Evolutionary conservation across 2,888 invertebrate species (phyloP).

Genomic region (Octodonta nipae): DNA sequence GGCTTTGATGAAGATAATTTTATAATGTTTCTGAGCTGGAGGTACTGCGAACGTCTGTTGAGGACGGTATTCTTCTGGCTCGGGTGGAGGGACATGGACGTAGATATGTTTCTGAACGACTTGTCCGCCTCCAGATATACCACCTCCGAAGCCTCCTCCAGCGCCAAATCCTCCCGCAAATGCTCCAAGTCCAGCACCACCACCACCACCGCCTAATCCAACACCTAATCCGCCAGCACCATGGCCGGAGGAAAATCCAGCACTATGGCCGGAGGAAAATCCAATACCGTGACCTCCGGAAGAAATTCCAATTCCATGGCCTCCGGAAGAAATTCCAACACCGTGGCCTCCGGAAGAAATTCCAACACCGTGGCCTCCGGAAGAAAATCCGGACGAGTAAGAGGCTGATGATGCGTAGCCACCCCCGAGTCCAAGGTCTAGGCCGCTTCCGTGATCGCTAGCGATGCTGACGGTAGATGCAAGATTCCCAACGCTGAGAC

Average conservation of each 20-base stretch:
- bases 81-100: slow-evolving; percentile 77
- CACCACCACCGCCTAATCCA: slow-evolving; percentile 24
- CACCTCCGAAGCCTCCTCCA: slow-evolving; percentile 29
- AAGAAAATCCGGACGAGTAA: slow-evolving; percentile 3
- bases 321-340: slow-evolving; percentile 4
- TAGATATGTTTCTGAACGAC: slow-evolving; percentile 72
- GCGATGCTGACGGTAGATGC: neutral
- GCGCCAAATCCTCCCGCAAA: slow-evolving; percentile 12
- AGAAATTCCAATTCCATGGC: slow-evolving; percentile 1
- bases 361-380: slow-evolving; percentile 5
- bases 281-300: slow-evolving; percentile 3
- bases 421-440: slow-evolving; percentile 4
- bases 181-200: slow-evolving; percentile 27
- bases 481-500: slow-evolving; percentile 3
- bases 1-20: slow-evolving; percentile 76
- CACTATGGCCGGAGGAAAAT: slow-evolving; percentile 8
- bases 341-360: slow-evolving; percentile 4
- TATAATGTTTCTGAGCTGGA: slow-evolving; percentile 71
- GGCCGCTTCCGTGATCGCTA: slow-evolving; percentile 4
- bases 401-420: slow-evolving; percentile 5
- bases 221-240: slow-evolving; percentile 27
- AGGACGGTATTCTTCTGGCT: slow-evolving; percentile 48
- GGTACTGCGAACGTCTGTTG: slow-evolving; percentile 50
- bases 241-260: slow-evolving; percentile 16
- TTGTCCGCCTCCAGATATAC: slow-evolving; percentile 13